Evolutionary conservation across 2,113 vertebrate genomes (phyloP).

Genomic region (Chrysemys picta): DNA sequence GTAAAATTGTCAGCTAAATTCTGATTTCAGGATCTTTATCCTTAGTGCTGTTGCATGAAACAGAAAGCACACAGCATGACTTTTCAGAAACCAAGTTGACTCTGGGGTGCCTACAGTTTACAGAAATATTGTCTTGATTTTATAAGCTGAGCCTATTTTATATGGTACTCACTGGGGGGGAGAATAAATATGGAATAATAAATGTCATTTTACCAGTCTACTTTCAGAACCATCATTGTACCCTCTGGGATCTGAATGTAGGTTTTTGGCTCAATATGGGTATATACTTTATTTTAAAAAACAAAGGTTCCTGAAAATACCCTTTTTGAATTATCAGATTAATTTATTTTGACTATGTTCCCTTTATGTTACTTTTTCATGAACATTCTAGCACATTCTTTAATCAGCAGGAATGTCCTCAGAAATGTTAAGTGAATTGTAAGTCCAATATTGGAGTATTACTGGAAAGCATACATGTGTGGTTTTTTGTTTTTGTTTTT

Average conservation of each 20-base stretch:
- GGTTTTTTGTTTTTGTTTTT: too few relatives aligned
- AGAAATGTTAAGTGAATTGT: neutral
- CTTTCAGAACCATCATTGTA: slow-evolving; percentile 9
- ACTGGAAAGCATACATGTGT: neutral
- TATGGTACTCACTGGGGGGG: slow-evolving; percentile 1
- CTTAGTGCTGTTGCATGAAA: neutral
- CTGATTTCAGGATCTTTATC: neutral
- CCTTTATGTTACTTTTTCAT: neutral
- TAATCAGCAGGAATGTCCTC: neutral
- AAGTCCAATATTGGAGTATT: neutral
- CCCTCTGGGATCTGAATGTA: neutral
- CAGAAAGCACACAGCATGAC: neutral
- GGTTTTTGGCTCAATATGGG: neutral
- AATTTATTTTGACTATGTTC: neutral
- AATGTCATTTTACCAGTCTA: neutral
- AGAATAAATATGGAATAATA: slow-evolving; percentile 53
- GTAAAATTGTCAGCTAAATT: slow-evolving; percentile 47
- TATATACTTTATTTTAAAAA: neutral
- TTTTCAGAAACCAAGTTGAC: neutral
- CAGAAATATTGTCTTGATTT: slow-evolving; percentile 37
- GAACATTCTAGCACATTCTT: neutral
- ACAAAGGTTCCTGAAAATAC: neutral
- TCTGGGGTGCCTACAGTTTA: neutral
- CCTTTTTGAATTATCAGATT: neutral
- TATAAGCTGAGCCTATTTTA: slow-evolving; percentile 44